Evolutionary conservation across 1,140 invertebrate genomes (phyloP).

Genomic region (Micrasema longulum): DNA sequence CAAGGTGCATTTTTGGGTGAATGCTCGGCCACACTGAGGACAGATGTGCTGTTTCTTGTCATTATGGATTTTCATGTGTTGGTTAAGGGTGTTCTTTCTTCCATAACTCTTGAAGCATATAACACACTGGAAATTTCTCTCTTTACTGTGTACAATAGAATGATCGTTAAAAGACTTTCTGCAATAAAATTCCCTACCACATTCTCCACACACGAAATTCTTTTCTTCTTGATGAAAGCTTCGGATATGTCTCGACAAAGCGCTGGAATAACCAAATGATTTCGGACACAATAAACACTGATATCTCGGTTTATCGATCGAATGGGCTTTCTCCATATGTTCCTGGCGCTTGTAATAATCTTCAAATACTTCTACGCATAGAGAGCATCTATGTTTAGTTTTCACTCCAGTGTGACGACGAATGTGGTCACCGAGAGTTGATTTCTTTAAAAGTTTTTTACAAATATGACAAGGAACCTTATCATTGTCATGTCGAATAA

Average conservation of each 20-base stretch:
- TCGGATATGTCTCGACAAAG: constrained; percentile 58
- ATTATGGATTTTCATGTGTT: constrained; percentile 83
- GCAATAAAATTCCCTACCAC: constrained; percentile 60
- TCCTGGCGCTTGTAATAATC: constrained; percentile 64
- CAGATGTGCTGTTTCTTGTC: constrained; percentile 65
- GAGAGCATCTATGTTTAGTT: constrained; percentile 62
- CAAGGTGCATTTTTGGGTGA: constrained; percentile 62
- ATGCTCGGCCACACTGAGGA: constrained; percentile 59
- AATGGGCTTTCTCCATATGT: constrained; percentile 61
- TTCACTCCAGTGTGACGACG: constrained; percentile 53
- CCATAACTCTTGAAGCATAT: constrained; percentile 65
- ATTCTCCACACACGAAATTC: constrained; percentile 60
- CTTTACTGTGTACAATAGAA: constrained; percentile 67
- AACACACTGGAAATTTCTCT: constrained; percentile 67
- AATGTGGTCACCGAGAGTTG: constrained; percentile 46
- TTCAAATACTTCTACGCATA: constrained; percentile 64
- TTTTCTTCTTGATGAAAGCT: constrained; percentile 61
- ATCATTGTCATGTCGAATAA: constrained; percentile 43
- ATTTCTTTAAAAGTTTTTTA: constrained; percentile 48
- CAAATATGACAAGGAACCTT: constrained; percentile 43
- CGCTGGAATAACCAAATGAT: constrained; percentile 58
- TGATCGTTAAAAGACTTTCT: constrained; percentile 62
- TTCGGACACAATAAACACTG: constrained; percentile 61
- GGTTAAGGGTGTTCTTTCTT: constrained; percentile 69
- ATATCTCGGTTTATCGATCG: constrained; percentile 55